Conservation (phyloP, 1,140 invertebrate genomes). For the Holcopasites calliopsidis region DNA sequence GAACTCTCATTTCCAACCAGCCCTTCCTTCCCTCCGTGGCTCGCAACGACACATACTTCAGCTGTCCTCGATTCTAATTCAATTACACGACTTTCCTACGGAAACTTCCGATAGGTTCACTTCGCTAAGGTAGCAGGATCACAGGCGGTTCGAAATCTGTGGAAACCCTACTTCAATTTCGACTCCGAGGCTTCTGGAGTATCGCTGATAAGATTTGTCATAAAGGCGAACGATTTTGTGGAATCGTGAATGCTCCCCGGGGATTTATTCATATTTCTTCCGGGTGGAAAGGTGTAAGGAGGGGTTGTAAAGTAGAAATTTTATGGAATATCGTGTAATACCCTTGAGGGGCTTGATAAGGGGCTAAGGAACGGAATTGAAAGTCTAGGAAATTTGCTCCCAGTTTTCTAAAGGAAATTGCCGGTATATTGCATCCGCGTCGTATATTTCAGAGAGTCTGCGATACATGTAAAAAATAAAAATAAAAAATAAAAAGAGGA, state of each 20-base stretch:
- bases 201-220: background rate
- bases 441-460: too few species aligned
- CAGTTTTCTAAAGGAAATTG: too few species aligned
- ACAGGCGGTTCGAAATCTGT: too few species aligned
- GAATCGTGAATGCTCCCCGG: background rate
- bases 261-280: background rate
- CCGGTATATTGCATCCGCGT: too few species aligned
- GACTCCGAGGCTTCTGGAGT: background rate
- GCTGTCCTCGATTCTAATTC: slow-evolving; percentile 44
- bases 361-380: background rate
- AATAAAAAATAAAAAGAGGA: too few species aligned
- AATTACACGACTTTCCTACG: slow-evolving; percentile 35
- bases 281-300: background rate
- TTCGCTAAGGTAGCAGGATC: too few species aligned
- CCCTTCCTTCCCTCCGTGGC: background rate
- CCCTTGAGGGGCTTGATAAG: background rate
- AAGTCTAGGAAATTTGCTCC: too few species aligned
- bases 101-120: slow-evolving; percentile 8
- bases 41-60: background rate
- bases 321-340: background rate
- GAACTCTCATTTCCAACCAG: background rate
- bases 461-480: too few species aligned
- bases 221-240: background rate
- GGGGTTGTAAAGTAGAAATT: slow-evolving; percentile 1
- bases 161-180: background rate